Evolutionary conservation across 2,113 vertebrate species (phyloP).

Genomic region (Lagopus leucura): DNA sequence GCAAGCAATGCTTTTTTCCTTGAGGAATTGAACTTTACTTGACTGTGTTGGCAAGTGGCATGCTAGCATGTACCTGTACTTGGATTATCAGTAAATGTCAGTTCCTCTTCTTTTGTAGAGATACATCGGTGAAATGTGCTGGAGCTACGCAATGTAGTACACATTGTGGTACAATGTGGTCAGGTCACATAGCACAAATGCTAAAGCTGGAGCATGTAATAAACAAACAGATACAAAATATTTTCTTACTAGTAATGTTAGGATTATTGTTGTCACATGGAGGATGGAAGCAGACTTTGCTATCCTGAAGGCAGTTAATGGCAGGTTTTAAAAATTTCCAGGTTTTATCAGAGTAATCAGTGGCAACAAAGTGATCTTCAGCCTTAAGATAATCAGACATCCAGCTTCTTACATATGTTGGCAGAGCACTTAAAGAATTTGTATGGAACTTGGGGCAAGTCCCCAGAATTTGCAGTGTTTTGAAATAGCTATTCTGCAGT

Average conservation of each 20-base stretch:
- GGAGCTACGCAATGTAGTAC: not conserved
- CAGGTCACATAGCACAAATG: slow-evolving; percentile 33
- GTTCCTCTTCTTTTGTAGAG: slow-evolving; percentile 2
- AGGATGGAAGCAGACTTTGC: not conserved
- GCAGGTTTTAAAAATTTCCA: not conserved
- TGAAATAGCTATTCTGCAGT: not conserved
- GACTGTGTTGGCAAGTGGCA: not conserved
- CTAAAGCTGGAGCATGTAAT: slow-evolving; percentile 10
- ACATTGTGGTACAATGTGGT: not conserved
- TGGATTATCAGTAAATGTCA: slow-evolving; percentile 44
- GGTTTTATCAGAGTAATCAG: not conserved
- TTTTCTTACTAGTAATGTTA: not conserved
- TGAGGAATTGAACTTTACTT: slow-evolving; percentile 25
- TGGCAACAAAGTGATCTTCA: not conserved
- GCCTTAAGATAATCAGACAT: not conserved
- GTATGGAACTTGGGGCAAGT: not conserved
- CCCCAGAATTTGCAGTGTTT: not conserved
- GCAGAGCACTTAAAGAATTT: not conserved
- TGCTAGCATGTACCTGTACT: not conserved
- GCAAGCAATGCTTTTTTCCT: not conserved
- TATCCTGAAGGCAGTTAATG: not conserved
- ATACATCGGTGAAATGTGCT: slow-evolving; percentile 31
- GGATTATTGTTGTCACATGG: not conserved
- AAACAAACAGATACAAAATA: slow-evolving; percentile 23
- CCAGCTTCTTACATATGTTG: not conserved